Conservation (phyloP, 30 jellyfish, hydroid and myxozoan genomes). For the Sanderia malayensis region DNA sequence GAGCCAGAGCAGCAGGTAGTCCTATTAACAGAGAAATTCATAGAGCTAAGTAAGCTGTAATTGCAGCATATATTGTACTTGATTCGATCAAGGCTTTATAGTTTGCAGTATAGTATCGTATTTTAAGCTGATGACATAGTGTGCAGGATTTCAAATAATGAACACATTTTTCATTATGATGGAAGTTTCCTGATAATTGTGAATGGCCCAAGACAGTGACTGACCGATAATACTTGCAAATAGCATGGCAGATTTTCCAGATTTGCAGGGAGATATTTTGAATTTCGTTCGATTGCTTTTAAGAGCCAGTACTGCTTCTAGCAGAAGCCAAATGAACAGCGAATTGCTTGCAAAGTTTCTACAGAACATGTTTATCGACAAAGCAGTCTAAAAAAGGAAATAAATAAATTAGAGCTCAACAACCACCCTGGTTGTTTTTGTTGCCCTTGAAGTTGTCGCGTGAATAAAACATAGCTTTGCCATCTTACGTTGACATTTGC, state of each 20-base stretch:
- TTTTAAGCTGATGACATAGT: too few relatives aligned
- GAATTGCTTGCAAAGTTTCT: neutral
- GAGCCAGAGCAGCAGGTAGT: neutral
- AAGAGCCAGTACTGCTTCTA: neutral
- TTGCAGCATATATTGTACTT: too few relatives aligned
- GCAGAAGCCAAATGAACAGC: neutral
- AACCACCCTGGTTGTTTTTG: neutral
- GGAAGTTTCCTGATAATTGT: too few relatives aligned
- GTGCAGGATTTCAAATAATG: too few relatives aligned
- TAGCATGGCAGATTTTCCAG: neutral
- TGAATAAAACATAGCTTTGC: too few relatives aligned
- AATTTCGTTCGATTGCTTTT: neutral
- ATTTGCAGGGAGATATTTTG: neutral
- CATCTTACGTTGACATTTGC: neutral
- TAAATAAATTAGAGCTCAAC: neutral
- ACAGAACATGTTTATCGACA: neutral
- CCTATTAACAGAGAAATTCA: neutral
- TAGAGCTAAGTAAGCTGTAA: too few relatives aligned
- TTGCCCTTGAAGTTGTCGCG: too few relatives aligned
- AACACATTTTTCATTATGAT: too few relatives aligned
- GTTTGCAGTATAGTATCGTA: too few relatives aligned
- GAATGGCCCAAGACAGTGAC: too few relatives aligned
- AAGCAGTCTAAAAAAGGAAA: neutral
- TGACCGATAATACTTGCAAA: neutral
- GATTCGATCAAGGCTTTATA: too few relatives aligned